Conservation (phyloP, 2,797 vertebrate species). For the Allobates femoralis region DNA sequence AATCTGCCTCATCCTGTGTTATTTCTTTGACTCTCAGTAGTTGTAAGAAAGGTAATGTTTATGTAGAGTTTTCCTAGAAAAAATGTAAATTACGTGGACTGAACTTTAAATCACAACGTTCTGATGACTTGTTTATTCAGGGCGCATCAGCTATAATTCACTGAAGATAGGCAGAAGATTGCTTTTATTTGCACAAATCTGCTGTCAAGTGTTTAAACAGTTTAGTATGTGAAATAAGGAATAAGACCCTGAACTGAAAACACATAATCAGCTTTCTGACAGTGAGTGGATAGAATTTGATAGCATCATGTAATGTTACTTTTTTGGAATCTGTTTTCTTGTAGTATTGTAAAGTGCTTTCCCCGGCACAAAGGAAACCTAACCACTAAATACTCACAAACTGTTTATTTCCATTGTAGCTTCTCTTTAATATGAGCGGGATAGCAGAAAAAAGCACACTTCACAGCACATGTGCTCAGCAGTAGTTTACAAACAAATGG, state of each 20-base stretch:
- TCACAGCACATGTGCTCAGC: conserved; percentile 37
- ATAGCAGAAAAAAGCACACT: conserved; percentile 35
- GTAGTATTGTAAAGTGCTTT: background rate
- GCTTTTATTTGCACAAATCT: conserved; percentile 25
- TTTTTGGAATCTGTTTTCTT: conserved; percentile 5
- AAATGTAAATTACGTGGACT: background rate
- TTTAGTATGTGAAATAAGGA: conserved; percentile 28
- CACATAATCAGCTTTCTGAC: conserved; percentile 20
- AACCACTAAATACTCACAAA: background rate
- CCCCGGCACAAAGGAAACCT: background rate
- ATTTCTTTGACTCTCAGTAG: background rate
- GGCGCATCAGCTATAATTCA: background rate
- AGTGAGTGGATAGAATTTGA: background rate
- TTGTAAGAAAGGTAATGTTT: background rate
- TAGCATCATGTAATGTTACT: background rate
- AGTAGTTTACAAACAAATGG: conserved; percentile 53
- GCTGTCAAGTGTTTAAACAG: conserved; percentile 8
- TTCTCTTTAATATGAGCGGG: background rate
- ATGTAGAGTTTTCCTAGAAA: background rate
- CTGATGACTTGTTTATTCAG: background rate
- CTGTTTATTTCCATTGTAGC: background rate
- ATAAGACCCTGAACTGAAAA: conserved; percentile 11
- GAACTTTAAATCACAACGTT: background rate
- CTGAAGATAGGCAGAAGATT: conserved; percentile 21
- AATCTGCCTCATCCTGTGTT: background rate